Percentiles rank a stretch among this genome's conserved stretches.
Conservation (phyloP, 1,140 invertebrate genomes). For the Lepidurus apus region DNA sequence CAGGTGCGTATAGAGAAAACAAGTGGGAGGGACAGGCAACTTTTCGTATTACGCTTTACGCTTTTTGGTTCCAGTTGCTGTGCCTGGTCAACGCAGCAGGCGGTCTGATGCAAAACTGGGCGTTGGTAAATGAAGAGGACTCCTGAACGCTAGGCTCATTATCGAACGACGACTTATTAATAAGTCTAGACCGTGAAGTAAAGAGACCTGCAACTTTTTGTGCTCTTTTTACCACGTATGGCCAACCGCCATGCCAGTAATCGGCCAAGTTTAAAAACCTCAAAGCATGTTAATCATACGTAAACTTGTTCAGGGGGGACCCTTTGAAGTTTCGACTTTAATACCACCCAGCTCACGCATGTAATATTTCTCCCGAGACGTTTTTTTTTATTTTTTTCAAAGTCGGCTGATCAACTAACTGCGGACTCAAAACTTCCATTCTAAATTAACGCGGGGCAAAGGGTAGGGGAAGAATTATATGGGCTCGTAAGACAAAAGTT, state of each 20-base stretch:
- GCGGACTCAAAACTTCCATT: neutral
- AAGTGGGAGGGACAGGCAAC: slow-evolving; percentile 10
- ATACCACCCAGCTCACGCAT: neutral
- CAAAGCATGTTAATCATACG: neutral
- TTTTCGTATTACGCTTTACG: neutral
- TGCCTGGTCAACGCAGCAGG: neutral
- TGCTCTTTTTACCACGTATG: neutral
- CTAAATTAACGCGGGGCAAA: neutral
- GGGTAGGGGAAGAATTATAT: neutral
- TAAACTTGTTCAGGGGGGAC: neutral
- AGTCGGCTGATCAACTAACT: neutral
- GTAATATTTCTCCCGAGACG: neutral
- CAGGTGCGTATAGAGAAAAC: neutral
- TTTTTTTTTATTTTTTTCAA: neutral
- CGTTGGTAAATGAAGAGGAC: slow-evolving; percentile 19
- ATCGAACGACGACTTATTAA: neutral
- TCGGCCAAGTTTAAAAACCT: neutral
- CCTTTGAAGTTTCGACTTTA: slow-evolving; percentile 2
- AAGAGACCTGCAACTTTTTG: neutral
- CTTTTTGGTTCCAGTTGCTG: neutral
- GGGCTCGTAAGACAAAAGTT: slow-evolving; percentile 6
- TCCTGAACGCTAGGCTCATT: slow-evolving; percentile 3
- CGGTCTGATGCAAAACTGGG: slow-evolving; percentile 18
- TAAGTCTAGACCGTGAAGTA: neutral
- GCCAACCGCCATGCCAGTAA: neutral